Base-by-base conservation (phyloP, 2,797 vertebrate species). In the Acanthurus tractus region DNA sequence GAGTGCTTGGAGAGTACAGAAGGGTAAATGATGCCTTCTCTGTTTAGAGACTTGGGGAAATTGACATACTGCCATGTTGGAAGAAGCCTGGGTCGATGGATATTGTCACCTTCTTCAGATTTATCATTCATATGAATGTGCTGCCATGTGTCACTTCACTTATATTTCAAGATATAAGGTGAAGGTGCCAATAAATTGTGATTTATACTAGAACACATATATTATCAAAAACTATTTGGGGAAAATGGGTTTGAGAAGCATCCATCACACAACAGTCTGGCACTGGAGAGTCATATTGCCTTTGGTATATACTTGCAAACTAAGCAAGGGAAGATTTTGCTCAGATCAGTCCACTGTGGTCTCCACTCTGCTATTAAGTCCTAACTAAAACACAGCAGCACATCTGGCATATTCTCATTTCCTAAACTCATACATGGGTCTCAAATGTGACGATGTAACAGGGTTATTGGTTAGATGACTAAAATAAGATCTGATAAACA, bases 1-100 rank as follows among this genome's bases (percentile, higher is more conserved):
- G 86, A 90, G 78, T 20, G 80, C 68, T 81, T 4, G 34, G 57
- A 62, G 81, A 83, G 69, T 67, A 49, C 75, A 72, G 82, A 67
- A 55, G 68, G 81, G 78, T 91, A 91, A 92, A 93, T 89, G 88
- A 93, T 90, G 91, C 89, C 80, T 90, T 85, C 86, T 90, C 85
- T 82, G 73, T 89, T 91, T 82, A 85, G 82, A 92, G 87, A 88
- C 89, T 83, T 9, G 7, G 40, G 34, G 40, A 83, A 88, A 93
- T 92, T 92, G 92, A 94, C 89, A 83, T 84, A 49, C 89, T 89
- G 92, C 86, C 90, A 84, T 78, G 76, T 75, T 50, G 78, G 83
- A 86, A 72, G 81, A 87, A 73, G 69, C 64, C 18, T 5, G 45
- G 45, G 78, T 93, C 89, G 72, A 93, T 93, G n/a, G 58, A 69